A percentile compares a stretch with the other conserved stretches of the same genome.
Conservation (phyloP, 1,140 invertebrate genomes). For the Trigoniulus corallinus region DNA sequence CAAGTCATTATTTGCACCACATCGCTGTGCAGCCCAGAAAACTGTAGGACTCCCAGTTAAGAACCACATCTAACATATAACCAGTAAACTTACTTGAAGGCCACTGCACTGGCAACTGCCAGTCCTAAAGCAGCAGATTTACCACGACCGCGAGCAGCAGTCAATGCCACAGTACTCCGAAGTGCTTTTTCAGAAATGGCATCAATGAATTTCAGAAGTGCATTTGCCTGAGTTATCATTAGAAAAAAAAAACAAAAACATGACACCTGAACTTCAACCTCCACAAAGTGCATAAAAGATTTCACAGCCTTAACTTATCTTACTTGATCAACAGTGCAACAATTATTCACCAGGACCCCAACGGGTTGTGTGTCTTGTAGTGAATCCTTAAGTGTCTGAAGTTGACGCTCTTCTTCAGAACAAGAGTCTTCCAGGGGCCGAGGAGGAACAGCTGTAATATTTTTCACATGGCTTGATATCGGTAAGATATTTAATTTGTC, state of each 20-base stretch:
- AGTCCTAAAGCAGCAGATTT: conserved; percentile 97
- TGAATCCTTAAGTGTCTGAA: conserved; percentile 53
- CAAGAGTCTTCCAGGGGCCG: conserved; percentile 24
- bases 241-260: conserved; percentile 9
- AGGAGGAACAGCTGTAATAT: conserved; percentile 51
- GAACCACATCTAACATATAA: conserved; percentile 36
- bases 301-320: background rate
- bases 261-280: too few species aligned
- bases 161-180: conserved; percentile 80
- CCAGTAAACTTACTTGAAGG: conserved; percentile 22
- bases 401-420: conserved; percentile 30
- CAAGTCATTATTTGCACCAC: too few species aligned
- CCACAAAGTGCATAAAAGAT: too few species aligned
- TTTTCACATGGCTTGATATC: conserved; percentile 70
- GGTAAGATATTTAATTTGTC: conserved; percentile 85
- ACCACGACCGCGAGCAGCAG: conserved; percentile 88
- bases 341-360: conserved; percentile 72
- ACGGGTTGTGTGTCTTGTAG: conserved; percentile 78
- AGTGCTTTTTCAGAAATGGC: conserved; percentile 84
- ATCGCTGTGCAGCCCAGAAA: too few species aligned
- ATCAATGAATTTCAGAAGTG: conserved; percentile 84
- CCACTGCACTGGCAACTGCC: conserved; percentile 50
- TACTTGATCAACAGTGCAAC: conserved; percentile 83
- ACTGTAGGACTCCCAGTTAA: too few species aligned
- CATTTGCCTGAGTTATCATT: conserved; percentile 45